Percentiles rank a stretch among this genome's conserved stretches.
Evolutionary conservation across 2,797 vertebrate genomes (phyloP).

Genomic region (Remorina albescens): DNA sequence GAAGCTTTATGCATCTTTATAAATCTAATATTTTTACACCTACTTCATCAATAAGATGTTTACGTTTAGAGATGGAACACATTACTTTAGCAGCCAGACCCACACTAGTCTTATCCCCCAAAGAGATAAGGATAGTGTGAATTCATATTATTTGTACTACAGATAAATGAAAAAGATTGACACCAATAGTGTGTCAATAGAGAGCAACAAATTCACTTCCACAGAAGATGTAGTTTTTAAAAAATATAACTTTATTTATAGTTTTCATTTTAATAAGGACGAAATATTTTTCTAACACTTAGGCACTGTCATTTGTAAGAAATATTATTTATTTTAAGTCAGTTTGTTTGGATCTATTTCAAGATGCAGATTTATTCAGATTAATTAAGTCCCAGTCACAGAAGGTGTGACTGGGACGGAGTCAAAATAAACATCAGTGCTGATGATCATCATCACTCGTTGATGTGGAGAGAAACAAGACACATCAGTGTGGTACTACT

Average conservation of each 20-base stretch:
- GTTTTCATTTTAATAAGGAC: not conserved
- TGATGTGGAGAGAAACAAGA: not conserved
- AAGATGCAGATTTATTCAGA: not conserved
- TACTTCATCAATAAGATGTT: not conserved
- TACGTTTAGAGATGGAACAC: not conserved
- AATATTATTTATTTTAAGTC: not conserved
- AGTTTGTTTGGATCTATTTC: constrained; percentile 17
- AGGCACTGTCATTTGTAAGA: not conserved
- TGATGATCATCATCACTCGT: not conserved
- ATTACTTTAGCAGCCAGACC: not conserved
- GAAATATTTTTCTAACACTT: not conserved
- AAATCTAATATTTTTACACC: too few relatives aligned
- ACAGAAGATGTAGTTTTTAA: not conserved
- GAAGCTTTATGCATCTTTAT: too few relatives aligned
- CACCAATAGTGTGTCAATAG: not conserved
- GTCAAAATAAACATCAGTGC: not conserved
- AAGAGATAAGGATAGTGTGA: not conserved
- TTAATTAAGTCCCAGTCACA: too few relatives aligned
- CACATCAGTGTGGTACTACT: not conserved
- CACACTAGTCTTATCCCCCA: too few relatives aligned
- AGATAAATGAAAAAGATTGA: not conserved
- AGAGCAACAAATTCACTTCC: not conserved
- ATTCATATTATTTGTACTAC: not conserved
- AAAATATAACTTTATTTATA: not conserved
- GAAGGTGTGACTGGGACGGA: too few relatives aligned